Base-by-base conservation (phyloP, 2,888 invertebrate species). In the Parthenolecanium corni region DNA sequence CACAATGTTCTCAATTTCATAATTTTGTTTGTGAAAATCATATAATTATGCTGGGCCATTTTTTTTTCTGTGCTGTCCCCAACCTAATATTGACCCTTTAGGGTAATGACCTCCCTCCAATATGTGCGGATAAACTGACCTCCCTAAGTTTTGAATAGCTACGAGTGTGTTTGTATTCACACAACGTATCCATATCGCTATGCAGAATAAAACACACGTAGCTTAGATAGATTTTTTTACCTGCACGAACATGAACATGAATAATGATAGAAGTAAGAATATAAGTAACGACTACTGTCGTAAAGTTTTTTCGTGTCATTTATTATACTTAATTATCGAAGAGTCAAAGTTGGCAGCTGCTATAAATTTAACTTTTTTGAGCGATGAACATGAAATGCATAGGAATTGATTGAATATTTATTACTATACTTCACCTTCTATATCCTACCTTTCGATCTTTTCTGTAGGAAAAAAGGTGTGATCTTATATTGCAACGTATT, bases 281-380 rank as follows among this genome's bases (percentile, higher is more conserved):
- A 58, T 58, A 47, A 58, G 46, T 58, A 58, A 58, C 58, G 58
- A 58, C 58, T 58, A 58, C 58, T 58, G 58, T 58, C 58, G 58
- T 47, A 31, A 47, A 58, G 47, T 58, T 58, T 58, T 31, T 58
- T 58, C 58, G 47, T 58, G 58, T 36, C 58, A 58, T 58, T 58
- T 58, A 58, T 58, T 58, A 58, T 58, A 58, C 58, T 47, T 58
- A 58, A 58, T 58, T 58, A 58, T 47, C 58, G 49, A 58, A 58
- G 47, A 58, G 58, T 47, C 58, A 47, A 12, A 58, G 58, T 58
- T 58, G 58, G 58, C 58, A 58, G 58, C 44, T 58, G 58, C 58
- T 58, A 58, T 58, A 47, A 58, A 58, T 58, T 58, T 58, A 58
- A 44, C 47, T 31, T 46, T 49, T 31, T 42, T 58, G 58, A 46